Base-by-base conservation (phyloP, 1,140 invertebrate genomes). In the Mya arenaria region DNA sequence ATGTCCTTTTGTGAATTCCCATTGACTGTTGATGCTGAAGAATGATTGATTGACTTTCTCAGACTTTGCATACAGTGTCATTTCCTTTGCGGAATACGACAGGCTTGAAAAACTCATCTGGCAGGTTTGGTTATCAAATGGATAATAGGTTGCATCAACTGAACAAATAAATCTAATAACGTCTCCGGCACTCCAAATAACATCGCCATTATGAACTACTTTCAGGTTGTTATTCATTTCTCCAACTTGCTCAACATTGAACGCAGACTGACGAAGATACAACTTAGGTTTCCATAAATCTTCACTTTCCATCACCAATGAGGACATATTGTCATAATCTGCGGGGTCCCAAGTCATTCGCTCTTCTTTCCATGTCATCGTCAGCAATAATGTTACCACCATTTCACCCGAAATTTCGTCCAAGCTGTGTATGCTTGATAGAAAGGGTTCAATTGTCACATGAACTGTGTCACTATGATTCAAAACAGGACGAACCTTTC, bases 61-160 rank as follows among this genome's bases (percentile, higher is more conserved):
- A 4, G 19, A 1, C 23, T 37, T 60, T 6, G 60, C 23, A 23
- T 44, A 44, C 25, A 68, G 32, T 23, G 25, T 0, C 15, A 79
- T 30, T 55, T 79, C 75, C 10, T 37, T 28, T 0, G 4, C 34
- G 13, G 28, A 56, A 17, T 39, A 68, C 10, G 48, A 32, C 48
- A 25, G 69, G 1, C 39, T 32, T 37, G 75, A 13, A 5, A 79
- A 23, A 17, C 39, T 56, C 25, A 79, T n/a, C n/a, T 36, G 3
- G 39, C 75, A 79, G 17, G 48, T 25, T 36, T 79, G 75, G 13
- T 41, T 58, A 41, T 79, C 75, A 41, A 65, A 79, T 6, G 75
- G 75, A 28, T 56, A 79, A 30, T 56, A 69, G 13, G 63, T 79
- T 1, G 60, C 65, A 39, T 79, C 75, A 58, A 68, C 63, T 19